Conservation (phyloP, 2,113 vertebrate genomes). For the Phaethon lepturus region DNA sequence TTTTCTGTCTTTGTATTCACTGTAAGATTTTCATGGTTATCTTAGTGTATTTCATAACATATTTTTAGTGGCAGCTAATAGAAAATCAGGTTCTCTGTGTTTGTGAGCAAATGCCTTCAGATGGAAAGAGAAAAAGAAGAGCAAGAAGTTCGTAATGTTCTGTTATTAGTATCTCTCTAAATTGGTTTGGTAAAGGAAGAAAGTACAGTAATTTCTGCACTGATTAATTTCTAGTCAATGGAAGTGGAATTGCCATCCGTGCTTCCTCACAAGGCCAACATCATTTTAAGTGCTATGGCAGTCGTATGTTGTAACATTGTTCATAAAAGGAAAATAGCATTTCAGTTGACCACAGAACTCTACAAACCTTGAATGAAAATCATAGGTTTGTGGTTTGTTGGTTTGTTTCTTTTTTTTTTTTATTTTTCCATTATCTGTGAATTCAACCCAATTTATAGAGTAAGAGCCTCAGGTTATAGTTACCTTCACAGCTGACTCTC, state of each 20-base stretch:
- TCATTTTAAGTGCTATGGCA: conserved; percentile 1
- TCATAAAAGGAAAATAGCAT: background rate
- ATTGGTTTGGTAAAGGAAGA: background rate
- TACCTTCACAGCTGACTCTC: background rate
- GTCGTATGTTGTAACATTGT: background rate
- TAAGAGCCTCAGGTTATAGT: background rate
- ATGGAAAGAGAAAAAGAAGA: background rate
- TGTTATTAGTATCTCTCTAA: background rate
- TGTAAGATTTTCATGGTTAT: background rate
- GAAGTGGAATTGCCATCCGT: background rate
- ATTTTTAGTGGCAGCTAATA: background rate
- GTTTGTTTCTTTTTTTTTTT: background rate
- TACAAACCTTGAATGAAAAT: background rate
- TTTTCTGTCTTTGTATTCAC: background rate
- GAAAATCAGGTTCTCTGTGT: background rate
- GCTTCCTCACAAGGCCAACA: background rate
- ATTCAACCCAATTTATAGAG: background rate
- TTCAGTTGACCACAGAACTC: background rate
- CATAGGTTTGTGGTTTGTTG: background rate
- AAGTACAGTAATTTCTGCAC: background rate
- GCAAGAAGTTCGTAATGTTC: background rate
- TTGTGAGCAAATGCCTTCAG: background rate
- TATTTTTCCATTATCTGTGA: background rate
- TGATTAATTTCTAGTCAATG: conserved; percentile 8
- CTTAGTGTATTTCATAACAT: background rate